Conservation (phyloP, 2,888 invertebrate species). For the Dryococelus australis region DNA sequence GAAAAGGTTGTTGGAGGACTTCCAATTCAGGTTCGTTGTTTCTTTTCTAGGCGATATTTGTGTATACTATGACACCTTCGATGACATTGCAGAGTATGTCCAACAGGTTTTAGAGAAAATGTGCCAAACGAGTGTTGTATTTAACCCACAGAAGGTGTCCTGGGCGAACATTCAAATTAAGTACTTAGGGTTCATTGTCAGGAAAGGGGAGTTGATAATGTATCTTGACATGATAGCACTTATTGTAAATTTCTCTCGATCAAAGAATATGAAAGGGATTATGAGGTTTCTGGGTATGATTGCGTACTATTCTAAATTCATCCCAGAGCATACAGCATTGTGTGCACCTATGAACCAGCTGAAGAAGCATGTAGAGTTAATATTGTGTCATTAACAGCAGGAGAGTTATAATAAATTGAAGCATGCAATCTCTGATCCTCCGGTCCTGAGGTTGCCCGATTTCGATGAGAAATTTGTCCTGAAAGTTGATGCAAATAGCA, state of each 20-base stretch:
- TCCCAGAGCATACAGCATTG: neutral
- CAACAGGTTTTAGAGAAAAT: neutral
- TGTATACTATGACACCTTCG: neutral
- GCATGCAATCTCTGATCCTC: neutral
- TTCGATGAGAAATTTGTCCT: neutral
- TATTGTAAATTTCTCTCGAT: neutral
- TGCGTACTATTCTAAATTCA: neutral
- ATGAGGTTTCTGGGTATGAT: neutral
- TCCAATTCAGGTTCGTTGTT: neutral
- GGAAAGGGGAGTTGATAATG: neutral
- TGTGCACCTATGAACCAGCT: neutral
- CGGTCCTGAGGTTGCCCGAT: neutral
- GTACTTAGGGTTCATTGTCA: neutral
- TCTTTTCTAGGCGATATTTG: neutral
- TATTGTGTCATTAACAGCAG: neutral
- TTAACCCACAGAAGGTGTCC: neutral
- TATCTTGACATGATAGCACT: neutral
- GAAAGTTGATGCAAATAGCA: neutral
- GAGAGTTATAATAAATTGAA: neutral
- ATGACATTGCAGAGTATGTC: neutral
- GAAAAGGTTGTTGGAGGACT: neutral
- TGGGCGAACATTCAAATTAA: neutral
- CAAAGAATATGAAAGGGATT: neutral
- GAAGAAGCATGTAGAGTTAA: neutral
- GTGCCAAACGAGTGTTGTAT: neutral